A percentile compares a stretch with the other conserved stretches of the same genome.
Conservation (phyloP, 1,140 invertebrate genomes). For the Nixonia krombeini region DNA sequence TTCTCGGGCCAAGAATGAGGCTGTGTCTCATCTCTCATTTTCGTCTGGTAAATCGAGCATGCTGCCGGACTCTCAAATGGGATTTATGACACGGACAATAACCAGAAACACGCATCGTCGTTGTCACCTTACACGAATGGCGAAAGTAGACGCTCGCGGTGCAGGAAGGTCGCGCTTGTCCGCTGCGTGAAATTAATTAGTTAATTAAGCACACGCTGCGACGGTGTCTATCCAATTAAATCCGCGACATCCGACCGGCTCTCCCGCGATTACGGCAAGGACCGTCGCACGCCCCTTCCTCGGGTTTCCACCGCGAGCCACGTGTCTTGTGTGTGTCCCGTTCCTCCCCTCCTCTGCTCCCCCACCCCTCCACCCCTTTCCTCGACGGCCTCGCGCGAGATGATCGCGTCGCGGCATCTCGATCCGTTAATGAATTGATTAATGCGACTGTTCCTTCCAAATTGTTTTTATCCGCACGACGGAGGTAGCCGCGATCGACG, state of each 20-base stretch:
- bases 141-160: conserved; percentile 25
- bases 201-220: conserved; percentile 63
- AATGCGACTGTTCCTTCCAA: conserved; percentile 58
- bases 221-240: conserved; percentile 69
- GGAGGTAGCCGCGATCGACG: conserved; percentile 20
- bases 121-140: conserved; percentile 25
- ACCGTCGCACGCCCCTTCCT: neutral
- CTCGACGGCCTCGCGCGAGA: conserved; percentile 22
- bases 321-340: conserved; percentile 15
- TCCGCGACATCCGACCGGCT: conserved; percentile 52
- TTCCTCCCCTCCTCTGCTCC: conserved; percentile 38
- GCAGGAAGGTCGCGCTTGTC: conserved; percentile 46
- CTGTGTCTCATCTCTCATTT: conserved; percentile 1
- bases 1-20: too few species aligned
- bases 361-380: conserved; percentile 21
- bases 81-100: conserved; percentile 18
- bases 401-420: conserved; percentile 37
- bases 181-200: conserved; percentile 68
- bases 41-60: conserved; percentile 4
- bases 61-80: conserved; percentile 1
- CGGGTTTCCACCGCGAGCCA: neutral
- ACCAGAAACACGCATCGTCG: conserved; percentile 3
- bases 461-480: conserved; percentile 46
- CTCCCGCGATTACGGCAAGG: neutral
- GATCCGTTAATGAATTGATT: conserved; percentile 55